Evolutionary conservation across 2,113 vertebrate genomes (phyloP).

Genomic region (Rhadina sibilatrix): DNA sequence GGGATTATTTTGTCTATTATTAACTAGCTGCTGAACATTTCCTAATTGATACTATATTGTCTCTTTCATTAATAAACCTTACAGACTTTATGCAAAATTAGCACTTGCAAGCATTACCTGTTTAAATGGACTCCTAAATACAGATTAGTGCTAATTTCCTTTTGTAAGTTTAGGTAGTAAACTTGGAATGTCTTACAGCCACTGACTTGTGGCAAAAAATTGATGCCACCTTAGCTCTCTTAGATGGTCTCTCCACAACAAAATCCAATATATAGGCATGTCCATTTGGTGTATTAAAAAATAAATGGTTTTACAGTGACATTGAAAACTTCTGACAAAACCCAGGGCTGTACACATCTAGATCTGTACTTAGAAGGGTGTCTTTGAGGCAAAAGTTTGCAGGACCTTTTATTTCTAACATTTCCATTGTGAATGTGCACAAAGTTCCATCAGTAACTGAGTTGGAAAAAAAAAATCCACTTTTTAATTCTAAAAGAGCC

Average conservation of each 20-base stretch:
- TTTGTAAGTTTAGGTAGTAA: background rate
- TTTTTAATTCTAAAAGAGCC: background rate
- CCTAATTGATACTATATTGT: background rate
- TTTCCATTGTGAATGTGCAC: background rate
- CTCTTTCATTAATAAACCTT: background rate
- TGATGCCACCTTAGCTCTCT: background rate
- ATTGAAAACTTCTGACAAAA: background rate
- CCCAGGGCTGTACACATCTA: background rate
- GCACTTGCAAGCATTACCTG: background rate
- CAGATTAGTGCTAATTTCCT: background rate
- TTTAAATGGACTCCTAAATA: background rate
- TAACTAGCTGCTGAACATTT: background rate
- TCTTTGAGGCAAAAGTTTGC: background rate
- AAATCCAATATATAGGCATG: background rate
- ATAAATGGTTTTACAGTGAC: background rate
- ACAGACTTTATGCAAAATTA: background rate
- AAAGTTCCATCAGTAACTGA: background rate
- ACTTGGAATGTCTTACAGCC: background rate
- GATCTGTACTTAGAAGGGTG: background rate
- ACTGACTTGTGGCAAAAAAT: background rate
- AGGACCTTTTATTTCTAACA: background rate
- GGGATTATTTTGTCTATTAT: constrained; percentile 5
- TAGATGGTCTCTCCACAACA: background rate
- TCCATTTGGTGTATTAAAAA: background rate
- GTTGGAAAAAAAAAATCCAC: background rate